phyloP scores from a whole-genome alignment of 1,140 invertebrate genomes.

The Trichonephila clavipes region DNA sequence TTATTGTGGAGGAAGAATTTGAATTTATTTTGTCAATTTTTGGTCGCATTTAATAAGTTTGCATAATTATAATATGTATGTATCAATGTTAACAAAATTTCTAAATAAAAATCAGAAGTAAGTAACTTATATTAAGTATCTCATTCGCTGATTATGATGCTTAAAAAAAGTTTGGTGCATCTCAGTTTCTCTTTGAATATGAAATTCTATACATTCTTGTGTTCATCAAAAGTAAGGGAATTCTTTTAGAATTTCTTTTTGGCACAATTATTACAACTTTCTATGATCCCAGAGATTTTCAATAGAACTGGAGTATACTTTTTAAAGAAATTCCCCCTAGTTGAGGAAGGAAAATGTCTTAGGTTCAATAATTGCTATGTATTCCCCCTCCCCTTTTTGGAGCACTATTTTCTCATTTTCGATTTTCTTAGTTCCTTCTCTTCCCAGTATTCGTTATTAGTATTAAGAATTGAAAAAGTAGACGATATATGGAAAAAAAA shows the following conservation, averaged over 20 bases:
- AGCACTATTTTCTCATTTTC: slow-evolving; percentile 6
- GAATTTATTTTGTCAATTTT: too few species aligned
- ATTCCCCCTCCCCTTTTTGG: background rate
- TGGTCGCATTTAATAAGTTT: too few species aligned
- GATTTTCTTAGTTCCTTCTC: background rate
- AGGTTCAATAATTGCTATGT: background rate
- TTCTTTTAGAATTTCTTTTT: background rate
- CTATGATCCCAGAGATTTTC: background rate
- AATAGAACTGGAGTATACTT: background rate
- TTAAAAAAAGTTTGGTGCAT: background rate
- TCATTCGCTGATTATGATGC: too few species aligned
- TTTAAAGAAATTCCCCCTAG: slow-evolving; percentile 10
- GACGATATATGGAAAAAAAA: background rate
- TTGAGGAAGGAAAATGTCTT: background rate
- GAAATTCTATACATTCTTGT: background rate
- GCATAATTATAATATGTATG: too few species aligned
- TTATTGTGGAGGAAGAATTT: too few species aligned
- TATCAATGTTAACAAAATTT: too few species aligned
- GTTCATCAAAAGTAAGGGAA: background rate
- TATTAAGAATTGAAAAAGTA: background rate
- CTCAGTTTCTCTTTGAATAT: background rate
- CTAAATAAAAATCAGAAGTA: too few species aligned
- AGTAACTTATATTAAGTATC: too few species aligned
- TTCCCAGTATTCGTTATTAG: background rate
- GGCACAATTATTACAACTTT: slow-evolving; percentile 10